phyloP scores from a whole-genome alignment of 2,888 invertebrate species.

The Alentia gelatinosa region DNA sequence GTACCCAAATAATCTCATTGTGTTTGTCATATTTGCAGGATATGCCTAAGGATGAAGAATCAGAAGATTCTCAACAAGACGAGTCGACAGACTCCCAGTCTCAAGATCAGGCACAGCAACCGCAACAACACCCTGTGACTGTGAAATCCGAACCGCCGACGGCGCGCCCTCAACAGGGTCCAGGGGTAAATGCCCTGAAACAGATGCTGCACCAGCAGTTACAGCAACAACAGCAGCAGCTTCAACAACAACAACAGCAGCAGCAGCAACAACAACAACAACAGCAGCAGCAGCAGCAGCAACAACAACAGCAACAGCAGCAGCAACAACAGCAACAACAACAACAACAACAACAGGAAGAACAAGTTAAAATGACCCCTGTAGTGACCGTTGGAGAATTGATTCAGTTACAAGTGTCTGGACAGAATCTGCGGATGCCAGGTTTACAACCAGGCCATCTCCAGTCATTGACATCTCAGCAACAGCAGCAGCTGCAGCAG shows the following conservation, averaged over 20 bases:
- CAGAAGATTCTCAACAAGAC: constrained; percentile 8
- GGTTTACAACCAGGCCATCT: constrained; percentile 55
- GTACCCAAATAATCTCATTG: not conserved
- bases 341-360: constrained; percentile 66
- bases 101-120: not conserved
- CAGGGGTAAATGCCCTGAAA: constrained; percentile 52
- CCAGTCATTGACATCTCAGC: constrained; percentile 59
- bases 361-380: constrained; percentile 7
- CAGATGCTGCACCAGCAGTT: constrained; percentile 63
- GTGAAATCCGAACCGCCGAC: not conserved
- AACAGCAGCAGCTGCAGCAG: constrained; percentile 64
- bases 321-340: constrained; percentile 67
- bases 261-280: constrained; percentile 67
- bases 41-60: constrained; percentile 36
- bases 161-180: constrained; percentile 8
- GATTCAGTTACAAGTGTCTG: constrained; percentile 53
- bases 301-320: constrained; percentile 68
- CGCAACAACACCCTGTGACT: not conserved
- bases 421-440: constrained; percentile 63
- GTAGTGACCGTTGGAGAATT: not conserved
- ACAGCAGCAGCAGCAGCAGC: constrained; percentile 65
- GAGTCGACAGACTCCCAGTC: not conserved
- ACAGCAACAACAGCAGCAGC: constrained; percentile 64
- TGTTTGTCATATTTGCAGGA: constrained; percentile 14
- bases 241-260: constrained; percentile 68